These are phyloP conservation scores for Caerostris darwini DNA, from an alignment of 1,140 invertebrate species.

Conservation along the genomic window DNA sequence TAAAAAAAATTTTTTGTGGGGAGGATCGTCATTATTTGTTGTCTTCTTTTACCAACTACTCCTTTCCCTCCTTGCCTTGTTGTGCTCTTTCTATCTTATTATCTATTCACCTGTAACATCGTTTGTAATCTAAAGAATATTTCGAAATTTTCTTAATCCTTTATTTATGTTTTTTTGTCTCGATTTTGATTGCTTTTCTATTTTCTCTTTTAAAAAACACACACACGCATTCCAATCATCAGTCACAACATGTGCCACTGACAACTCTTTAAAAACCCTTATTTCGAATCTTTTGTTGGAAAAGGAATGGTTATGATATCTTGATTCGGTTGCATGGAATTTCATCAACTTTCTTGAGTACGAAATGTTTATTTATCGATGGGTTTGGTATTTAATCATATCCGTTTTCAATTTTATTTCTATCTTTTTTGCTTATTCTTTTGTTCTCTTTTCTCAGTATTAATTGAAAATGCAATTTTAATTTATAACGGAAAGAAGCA, in stretches of 20 bases:
- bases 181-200: constrained; percentile 62
- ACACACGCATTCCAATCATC: constrained; percentile 34
- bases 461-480: neutral
- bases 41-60: too few relatives aligned
- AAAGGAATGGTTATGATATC: constrained; percentile 3
- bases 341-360: neutral
- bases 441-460: neutral
- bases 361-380: neutral
- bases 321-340: neutral
- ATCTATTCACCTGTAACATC: constrained; percentile 63
- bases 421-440: neutral
- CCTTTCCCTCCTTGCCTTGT: neutral
- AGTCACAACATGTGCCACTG: constrained; percentile 44
- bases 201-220: neutral
- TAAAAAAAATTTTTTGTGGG: neutral
- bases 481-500: neutral
- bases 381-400: neutral
- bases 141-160: constrained; percentile 37
- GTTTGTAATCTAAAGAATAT: constrained; percentile 39
- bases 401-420: neutral
- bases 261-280: constrained; percentile 37
- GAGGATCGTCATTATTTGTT: constrained; percentile 50
- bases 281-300: constrained; percentile 39
- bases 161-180: constrained; percentile 57
- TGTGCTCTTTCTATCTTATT: constrained; percentile 10